These are phyloP conservation scores for Anomalospiza imberbis DNA, from an alignment of 2,797 vertebrate species.

Conservation along the genomic window DNA sequence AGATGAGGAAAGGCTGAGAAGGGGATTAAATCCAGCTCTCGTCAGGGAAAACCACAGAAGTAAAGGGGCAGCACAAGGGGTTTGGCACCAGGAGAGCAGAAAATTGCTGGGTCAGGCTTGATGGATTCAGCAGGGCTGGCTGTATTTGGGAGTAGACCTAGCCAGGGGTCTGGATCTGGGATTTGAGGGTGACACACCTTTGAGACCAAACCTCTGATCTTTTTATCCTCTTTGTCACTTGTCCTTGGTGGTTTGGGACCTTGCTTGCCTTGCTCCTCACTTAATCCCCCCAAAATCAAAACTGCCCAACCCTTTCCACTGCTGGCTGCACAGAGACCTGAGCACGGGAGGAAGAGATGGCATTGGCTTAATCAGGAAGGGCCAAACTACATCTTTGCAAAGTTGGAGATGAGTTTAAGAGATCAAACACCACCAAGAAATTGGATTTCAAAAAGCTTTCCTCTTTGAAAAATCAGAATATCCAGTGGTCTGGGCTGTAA, in stretches of 20 bases:
- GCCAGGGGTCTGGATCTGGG: background rate
- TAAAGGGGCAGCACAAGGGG: accelerated
- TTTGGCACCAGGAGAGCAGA: background rate
- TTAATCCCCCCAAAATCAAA: background rate
- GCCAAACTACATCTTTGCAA: background rate
- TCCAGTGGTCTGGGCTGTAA: background rate
- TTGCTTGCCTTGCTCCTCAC: background rate
- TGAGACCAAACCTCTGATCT: background rate
- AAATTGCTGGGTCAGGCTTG: background rate
- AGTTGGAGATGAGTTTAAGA: background rate
- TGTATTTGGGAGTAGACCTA: background rate
- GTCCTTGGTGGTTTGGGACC: background rate
- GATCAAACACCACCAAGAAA: background rate
- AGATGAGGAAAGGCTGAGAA: background rate
- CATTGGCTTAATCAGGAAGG: background rate
- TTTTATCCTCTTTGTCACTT: background rate
- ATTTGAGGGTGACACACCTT: background rate
- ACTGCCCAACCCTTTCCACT: too few relatives aligned
- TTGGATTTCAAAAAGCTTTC: background rate
- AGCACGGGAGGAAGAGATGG: accelerated
- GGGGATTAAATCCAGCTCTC: background rate
- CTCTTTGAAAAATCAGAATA: background rate
- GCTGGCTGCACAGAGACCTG: background rate
- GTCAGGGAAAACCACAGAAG: background rate
- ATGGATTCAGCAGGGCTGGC: background rate